A percentile compares a stretch with the other conserved stretches of the same genome.
Conservation (phyloP, 2,888 invertebrate genomes). For the Deilephila porcellus region DNA sequence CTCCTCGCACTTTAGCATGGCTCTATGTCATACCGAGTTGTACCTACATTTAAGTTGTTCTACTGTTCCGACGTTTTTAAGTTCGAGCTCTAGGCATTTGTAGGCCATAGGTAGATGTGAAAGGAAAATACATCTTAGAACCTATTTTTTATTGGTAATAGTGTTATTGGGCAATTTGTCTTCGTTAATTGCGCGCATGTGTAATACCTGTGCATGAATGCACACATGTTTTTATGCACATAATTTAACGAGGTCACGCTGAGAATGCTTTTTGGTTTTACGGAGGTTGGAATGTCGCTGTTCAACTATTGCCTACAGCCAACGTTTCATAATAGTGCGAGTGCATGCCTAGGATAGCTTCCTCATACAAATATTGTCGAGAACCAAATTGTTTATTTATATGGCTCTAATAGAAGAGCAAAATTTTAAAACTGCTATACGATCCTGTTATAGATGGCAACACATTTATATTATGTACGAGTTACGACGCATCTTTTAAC, state of each 20-base stretch:
- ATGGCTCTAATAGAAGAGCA: background rate
- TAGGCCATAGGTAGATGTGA: slow-evolving; percentile 1
- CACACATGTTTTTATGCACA: slow-evolving; percentile 34
- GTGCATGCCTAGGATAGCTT: background rate
- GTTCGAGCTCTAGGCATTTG: background rate
- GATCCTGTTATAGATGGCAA: background rate
- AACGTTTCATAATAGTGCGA: background rate
- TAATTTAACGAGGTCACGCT: slow-evolving; percentile 58
- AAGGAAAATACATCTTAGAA: slow-evolving; percentile 12
- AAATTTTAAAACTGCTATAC: background rate
- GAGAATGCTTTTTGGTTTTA: slow-evolving; percentile 60
- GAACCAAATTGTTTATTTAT: too few relatives aligned
- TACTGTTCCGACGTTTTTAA: background rate
- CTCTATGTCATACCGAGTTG: background rate
- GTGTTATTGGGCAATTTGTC: slow-evolving; percentile 28
- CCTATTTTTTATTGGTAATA: background rate
- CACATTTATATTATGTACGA: background rate
- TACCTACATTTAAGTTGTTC: background rate
- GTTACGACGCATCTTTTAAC: background rate
- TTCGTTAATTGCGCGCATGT: slow-evolving; percentile 8
- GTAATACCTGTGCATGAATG: slow-evolving; percentile 20
- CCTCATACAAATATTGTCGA: background rate
- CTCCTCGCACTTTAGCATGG: slow-evolving; percentile 1
- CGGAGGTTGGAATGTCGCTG: slow-evolving; percentile 10
- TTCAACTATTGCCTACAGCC: background rate